Percentiles rank a stretch among this genome's conserved stretches.
phyloP scores from a whole-genome alignment of 2,888 invertebrate species.

The Boloria selene region DNA sequence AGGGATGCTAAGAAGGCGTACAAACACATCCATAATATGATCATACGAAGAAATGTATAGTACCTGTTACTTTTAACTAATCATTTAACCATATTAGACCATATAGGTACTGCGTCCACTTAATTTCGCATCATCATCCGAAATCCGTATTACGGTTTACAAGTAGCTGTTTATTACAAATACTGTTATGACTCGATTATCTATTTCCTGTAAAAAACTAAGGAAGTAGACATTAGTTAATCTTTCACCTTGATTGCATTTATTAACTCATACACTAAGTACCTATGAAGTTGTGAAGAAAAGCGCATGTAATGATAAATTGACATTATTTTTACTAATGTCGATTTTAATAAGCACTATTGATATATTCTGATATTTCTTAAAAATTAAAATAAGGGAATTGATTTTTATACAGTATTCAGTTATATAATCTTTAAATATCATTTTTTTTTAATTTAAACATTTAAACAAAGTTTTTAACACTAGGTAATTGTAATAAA shows the following conservation, averaged over 20 bases:
- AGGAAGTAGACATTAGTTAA: conserved; percentile 15
- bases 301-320: neutral
- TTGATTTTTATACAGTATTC: too few relatives aligned
- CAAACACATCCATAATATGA: too few relatives aligned
- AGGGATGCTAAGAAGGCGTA: too few relatives aligned
- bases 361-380: too few relatives aligned
- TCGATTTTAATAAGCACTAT: too few relatives aligned
- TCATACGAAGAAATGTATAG: too few relatives aligned
- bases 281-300: neutral
- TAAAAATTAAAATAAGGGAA: too few relatives aligned
- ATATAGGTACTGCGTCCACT: neutral
- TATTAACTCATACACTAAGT: conserved; percentile 4
- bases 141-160: conserved; percentile 42
- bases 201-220: conserved; percentile 43
- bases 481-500: too few relatives aligned
- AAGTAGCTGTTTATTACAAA: conserved; percentile 32
- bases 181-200: conserved; percentile 50
- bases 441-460: too few relatives aligned
- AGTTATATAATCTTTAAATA: too few relatives aligned
- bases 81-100: neutral
- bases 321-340: neutral
- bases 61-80: too few relatives aligned
- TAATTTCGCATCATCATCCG: conserved; percentile 37
- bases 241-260: conserved; percentile 22
- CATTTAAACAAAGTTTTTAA: too few relatives aligned